Conservation (phyloP, 2,797 vertebrate genomes). For the Pseudomugil gertrudae region DNA sequence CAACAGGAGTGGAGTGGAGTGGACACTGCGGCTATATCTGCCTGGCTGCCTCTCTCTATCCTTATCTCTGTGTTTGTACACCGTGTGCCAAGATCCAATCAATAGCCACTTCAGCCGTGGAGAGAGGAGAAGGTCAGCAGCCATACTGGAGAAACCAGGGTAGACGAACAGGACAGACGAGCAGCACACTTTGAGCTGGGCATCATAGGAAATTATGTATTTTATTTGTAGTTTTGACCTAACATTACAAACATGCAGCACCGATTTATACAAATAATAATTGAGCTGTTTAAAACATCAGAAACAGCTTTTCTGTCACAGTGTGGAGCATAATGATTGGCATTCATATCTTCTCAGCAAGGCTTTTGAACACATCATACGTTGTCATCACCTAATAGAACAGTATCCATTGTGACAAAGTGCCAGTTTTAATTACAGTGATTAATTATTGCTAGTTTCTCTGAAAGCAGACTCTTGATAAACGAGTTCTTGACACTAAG, state of each 20-base stretch:
- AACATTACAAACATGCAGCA: conserved; percentile 1
- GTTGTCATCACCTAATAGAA: conserved; percentile 50
- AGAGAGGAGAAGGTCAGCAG: conserved; percentile 86
- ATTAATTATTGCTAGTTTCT: conserved; percentile 58
- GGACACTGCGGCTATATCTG: conserved; percentile 75
- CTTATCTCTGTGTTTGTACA: conserved; percentile 86
- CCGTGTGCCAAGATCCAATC: conserved; percentile 86
- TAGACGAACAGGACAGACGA: conserved; percentile 54
- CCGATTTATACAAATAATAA: conserved; percentile 5
- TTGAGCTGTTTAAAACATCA: conserved; percentile 10
- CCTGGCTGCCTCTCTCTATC: conserved; percentile 69
- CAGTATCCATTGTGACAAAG: conserved; percentile 45
- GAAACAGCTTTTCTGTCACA: conserved; percentile 15
- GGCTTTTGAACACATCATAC: conserved; percentile 39
- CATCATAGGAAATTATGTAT: conserved; percentile 3
- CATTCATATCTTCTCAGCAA: conserved; percentile 30
- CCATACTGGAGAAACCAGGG: conserved; percentile 60
- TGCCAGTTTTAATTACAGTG: conserved; percentile 61
- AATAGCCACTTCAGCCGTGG: conserved; percentile 83
- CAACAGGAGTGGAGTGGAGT: conserved; percentile 66
- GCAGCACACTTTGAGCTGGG: conserved; percentile 23
- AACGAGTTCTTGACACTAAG: conserved; percentile 55
- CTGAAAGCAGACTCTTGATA: conserved; percentile 39
- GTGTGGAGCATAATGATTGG: conserved; percentile 25
- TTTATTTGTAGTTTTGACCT: conserved; percentile 13